Percentiles rank a stretch among this genome's conserved stretches.
Evolutionary conservation across 2,113 vertebrate genomes (phyloP).

Genomic region (Sisor rabdophorus): DNA sequence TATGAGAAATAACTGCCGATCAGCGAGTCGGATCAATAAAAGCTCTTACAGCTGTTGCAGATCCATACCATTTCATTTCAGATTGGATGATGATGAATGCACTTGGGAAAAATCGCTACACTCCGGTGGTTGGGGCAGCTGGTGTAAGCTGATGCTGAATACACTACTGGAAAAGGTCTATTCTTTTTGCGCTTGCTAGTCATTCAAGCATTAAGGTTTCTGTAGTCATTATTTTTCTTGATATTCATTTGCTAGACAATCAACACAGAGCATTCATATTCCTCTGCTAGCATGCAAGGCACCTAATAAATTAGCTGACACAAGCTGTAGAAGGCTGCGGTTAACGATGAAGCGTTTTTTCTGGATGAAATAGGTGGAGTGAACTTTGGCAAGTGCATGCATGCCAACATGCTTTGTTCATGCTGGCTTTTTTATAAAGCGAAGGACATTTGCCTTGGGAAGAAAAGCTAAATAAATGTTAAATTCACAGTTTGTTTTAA

Average conservation of each 20-base stretch:
- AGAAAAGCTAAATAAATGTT: neutral
- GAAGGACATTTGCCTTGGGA: neutral
- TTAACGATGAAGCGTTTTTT: neutral
- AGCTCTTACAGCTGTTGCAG: conserved; percentile 61
- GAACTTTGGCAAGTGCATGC: neutral
- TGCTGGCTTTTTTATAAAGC: neutral
- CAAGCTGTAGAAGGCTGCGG: conserved; percentile 1
- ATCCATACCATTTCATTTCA: conserved; percentile 62
- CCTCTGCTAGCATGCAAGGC: neutral
- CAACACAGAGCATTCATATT: conserved; percentile 16
- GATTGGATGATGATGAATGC: conserved; percentile 65
- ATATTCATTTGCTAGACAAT: conserved; percentile 14
- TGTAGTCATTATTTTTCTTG: conserved; percentile 12
- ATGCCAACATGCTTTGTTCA: neutral
- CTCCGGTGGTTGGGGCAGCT: conserved; percentile 59
- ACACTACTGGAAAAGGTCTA: neutral
- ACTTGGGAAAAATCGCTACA: conserved; percentile 50
- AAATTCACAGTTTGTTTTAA: too few relatives aligned
- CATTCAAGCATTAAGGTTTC: conserved; percentile 1
- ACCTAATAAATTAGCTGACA: conserved; percentile 5
- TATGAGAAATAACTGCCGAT: conserved; percentile 58
- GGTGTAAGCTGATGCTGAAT: conserved; percentile 10
- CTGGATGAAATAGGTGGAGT: neutral
- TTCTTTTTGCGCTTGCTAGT: neutral
- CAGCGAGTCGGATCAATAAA: conserved; percentile 59